phyloP scores from a whole-genome alignment of 1,140 invertebrate species.

The Ditylenchus dipsaci region DNA sequence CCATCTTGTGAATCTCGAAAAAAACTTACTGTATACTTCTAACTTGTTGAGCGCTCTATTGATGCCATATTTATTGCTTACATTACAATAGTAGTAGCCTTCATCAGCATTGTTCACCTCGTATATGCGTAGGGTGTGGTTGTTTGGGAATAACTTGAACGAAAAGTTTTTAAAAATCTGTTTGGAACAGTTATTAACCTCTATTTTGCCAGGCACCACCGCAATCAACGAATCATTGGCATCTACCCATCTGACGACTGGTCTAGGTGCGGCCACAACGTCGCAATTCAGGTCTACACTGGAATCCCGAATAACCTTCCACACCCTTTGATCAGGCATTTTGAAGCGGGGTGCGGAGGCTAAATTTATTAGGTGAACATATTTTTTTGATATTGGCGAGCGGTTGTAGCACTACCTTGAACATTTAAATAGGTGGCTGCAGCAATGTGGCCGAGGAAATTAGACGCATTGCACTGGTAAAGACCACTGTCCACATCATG shows the following conservation, averaged over 20 bases:
- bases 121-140: slow-evolving; percentile 78
- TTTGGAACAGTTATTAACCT: slow-evolving; percentile 26
- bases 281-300: slow-evolving; percentile 78
- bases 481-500: slow-evolving; percentile 86
- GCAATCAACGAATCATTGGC: slow-evolving; percentile 36
- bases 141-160: slow-evolving; percentile 62
- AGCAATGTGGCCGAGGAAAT: slow-evolving; percentile 93
- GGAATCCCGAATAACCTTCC: slow-evolving; percentile 56
- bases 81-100: slow-evolving; percentile 83
- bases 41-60: slow-evolving; percentile 72
- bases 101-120: slow-evolving; percentile 77
- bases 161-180: slow-evolving; percentile 30
- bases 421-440: slow-evolving; percentile 97
- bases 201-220: slow-evolving; percentile 47
- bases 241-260: slow-evolving; percentile 84
- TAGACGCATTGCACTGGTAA: slow-evolving; percentile 97
- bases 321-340: slow-evolving; percentile 48
- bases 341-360: slow-evolving; percentile 51
- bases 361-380: slow-evolving; percentile 13
- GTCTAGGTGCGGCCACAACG: slow-evolving; percentile 90
- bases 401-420: too few species aligned
- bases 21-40: slow-evolving; percentile 71
- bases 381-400: too few species aligned
- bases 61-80: slow-evolving; percentile 78
- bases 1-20: too few species aligned